Evolutionary conservation across 2,888 invertebrate species (phyloP), one percentile per base, ranked within the genome.

Genomic region (Heliconius sara): DNA sequence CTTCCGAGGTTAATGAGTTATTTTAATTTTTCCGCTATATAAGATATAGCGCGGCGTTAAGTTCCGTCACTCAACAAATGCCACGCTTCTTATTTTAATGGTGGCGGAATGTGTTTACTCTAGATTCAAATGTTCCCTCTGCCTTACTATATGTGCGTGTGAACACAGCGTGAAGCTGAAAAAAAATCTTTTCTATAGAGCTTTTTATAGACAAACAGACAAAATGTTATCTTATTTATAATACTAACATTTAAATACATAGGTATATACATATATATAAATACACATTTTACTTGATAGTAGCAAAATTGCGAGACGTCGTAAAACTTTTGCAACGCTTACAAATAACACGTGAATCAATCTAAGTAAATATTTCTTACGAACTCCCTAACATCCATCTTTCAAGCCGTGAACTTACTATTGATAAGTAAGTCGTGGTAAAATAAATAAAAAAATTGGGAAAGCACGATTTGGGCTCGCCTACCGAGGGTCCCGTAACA

Each of bases 241-340:
- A 57, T 57, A 57, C 16, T 57, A 22, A 6, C 22, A 19, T 57
- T 57, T 57, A 47, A 5, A 16, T 22, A 57, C 6, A 57, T 57
- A 57, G 16, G 43, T 43, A 43, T 43, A 43, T 43, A 34, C 12
- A 2, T 27, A 13, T 43, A 43, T 43, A 43, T 27, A 27, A 27
- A 43, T 12, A 43, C 3, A 34, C 6, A 34, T 6, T 66, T 27
- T 66, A 16, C 30, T 30, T 30, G 12, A 13, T 30, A n/a, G 67
- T 39, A n/a, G 19, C n/a, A 68, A 68, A 39, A n/a, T 68, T n/a
- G 10, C 39, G 12, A n/a, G 39, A 4, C n/a, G n/a, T 68, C 34
- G 16, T 68, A 68, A 68, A 68, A 68, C n/a, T 39, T 68, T 68
- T 39, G n/a, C 12, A n/a, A n/a, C 22, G 39, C 68, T 68, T 39